These are phyloP conservation scores for Agrochola lychnidis DNA, from an alignment of 2,888 invertebrate genomes.

Conservation along the genomic window DNA sequence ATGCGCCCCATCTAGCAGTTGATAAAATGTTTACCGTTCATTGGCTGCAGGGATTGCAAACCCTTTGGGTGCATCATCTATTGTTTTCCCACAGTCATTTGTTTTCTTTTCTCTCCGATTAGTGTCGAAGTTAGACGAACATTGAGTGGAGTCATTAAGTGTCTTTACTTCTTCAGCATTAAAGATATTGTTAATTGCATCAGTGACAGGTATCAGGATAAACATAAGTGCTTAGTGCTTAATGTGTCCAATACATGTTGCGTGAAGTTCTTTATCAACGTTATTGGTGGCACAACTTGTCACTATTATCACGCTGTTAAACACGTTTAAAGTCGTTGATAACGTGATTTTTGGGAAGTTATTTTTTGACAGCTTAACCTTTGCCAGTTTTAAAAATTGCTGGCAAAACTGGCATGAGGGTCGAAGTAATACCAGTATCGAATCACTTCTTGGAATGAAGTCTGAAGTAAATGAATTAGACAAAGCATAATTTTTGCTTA, in stretches of 20 bases:
- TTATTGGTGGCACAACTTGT: slow-evolving; percentile 49
- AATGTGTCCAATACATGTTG: slow-evolving; percentile 37
- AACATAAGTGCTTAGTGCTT: slow-evolving; percentile 58
- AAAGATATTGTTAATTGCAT: slow-evolving; percentile 57
- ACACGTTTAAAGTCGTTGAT: slow-evolving; percentile 45
- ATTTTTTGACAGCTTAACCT: neutral
- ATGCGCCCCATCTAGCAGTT: neutral
- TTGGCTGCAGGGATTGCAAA: neutral
- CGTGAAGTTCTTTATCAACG: slow-evolving; percentile 37
- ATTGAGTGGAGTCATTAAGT: slow-evolving; percentile 22
- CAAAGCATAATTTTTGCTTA: neutral
- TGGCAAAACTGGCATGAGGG: neutral
- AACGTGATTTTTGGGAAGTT: neutral
- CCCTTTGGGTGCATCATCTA: neutral
- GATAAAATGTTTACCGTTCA: neutral
- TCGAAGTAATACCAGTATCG: too few species aligned
- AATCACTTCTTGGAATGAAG: too few species aligned
- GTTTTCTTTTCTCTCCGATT: slow-evolving; percentile 1
- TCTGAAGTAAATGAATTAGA: neutral
- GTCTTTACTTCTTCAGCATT: slow-evolving; percentile 25
- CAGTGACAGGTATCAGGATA: slow-evolving; percentile 10
- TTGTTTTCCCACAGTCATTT: neutral
- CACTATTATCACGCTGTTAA: slow-evolving; percentile 45
- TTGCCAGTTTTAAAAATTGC: neutral
- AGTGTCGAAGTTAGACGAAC: neutral